These are phyloP conservation scores for Oncopeltus fasciatus DNA, from an alignment of 1,140 invertebrate genomes.

Conservation along the genomic window DNA sequence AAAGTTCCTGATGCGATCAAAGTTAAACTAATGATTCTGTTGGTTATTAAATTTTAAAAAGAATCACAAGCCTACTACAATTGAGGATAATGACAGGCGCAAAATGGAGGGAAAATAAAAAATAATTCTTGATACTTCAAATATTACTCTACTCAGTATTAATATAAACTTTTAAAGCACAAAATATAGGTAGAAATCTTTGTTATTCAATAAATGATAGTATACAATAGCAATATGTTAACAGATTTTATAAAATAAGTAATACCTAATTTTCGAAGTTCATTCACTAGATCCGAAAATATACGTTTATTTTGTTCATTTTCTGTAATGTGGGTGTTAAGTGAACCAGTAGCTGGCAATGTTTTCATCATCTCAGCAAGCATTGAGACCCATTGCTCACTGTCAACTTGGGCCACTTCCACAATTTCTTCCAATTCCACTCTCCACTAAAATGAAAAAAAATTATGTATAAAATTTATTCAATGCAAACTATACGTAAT, in stretches of 20 bases:
- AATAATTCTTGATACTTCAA: too few species aligned
- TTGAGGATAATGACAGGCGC: too few species aligned
- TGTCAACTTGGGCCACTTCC: conserved; percentile 76
- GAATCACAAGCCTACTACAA: too few species aligned
- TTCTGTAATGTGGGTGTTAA: conserved; percentile 73
- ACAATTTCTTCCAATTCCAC: conserved; percentile 85
- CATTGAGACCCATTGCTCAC: conserved; percentile 93
- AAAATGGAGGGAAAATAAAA: too few species aligned
- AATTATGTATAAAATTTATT: background rate
- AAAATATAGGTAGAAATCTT: background rate
- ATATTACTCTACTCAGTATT: too few species aligned
- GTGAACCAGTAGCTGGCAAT: conserved; percentile 70
- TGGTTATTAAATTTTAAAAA: too few species aligned
- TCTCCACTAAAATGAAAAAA: conserved; percentile 57
- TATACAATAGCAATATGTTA: background rate
- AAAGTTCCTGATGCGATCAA: too few species aligned
- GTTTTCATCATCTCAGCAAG: conserved; percentile 88
- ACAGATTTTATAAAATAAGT: background rate
- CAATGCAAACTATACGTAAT: background rate
- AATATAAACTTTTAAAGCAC: too few species aligned
- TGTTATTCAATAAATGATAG: background rate
- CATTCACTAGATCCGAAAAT: conserved; percentile 77
- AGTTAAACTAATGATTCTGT: too few species aligned
- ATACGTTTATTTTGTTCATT: conserved; percentile 75
- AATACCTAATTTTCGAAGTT: conserved; percentile 61